Evolutionary conservation across 2,113 vertebrate species (phyloP).

Genomic region (Emydocephalus ijimae): DNA sequence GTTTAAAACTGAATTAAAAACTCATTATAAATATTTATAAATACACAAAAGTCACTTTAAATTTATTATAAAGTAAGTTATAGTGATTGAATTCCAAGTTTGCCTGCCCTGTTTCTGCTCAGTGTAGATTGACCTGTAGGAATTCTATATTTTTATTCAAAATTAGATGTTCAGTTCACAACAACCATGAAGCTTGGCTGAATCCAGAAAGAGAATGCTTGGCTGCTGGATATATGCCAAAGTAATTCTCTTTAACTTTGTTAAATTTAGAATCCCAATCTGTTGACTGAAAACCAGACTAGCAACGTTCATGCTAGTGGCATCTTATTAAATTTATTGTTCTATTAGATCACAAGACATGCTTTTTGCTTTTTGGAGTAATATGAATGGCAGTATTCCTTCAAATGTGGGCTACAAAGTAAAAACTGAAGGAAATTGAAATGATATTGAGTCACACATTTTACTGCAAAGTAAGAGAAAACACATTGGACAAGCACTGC

Average conservation of each 20-base stretch:
- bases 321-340: neutral
- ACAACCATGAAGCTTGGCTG: neutral
- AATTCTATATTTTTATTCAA: neutral
- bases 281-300: neutral
- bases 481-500: rapidly evolving
- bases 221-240: neutral
- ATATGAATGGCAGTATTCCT: neutral
- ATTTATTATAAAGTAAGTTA: neutral
- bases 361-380: neutral
- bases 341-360: neutral
- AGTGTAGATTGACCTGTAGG: neutral
- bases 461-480: neutral
- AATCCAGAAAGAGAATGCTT: neutral
- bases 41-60: neutral
- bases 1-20: neutral
- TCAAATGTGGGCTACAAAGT: neutral
- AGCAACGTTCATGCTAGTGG: neutral
- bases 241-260: neutral
- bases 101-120: neutral
- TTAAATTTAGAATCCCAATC: neutral
- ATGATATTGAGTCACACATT: neutral
- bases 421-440: neutral
- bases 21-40: neutral
- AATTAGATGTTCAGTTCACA: neutral
- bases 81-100: neutral